A percentile compares a stretch with the other conserved stretches of the same genome.
These are phyloP conservation scores for Empis stercorea DNA, from an alignment of 2,888 invertebrate genomes.

Conservation along the genomic window DNA sequence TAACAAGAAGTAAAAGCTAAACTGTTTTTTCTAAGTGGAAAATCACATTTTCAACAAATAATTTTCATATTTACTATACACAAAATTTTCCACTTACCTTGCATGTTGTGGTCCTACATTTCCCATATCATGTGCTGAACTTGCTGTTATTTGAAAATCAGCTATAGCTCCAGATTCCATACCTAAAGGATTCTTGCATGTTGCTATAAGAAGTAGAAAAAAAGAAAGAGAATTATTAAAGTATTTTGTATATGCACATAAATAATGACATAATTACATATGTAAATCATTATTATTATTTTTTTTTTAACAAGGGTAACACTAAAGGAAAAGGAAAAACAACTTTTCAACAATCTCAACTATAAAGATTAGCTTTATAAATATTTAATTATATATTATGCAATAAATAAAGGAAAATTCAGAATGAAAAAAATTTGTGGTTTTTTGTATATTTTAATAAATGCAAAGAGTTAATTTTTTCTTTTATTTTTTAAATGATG, in stretches of 20 bases:
- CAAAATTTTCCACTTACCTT: slow-evolving; percentile 45
- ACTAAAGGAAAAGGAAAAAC: background rate
- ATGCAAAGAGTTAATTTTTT: too few species aligned
- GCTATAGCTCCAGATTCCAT: slow-evolving; percentile 70
- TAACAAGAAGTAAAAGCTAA: too few species aligned
- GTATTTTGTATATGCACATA: background rate
- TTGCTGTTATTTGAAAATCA: slow-evolving; percentile 66
- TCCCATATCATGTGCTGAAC: slow-evolving; percentile 66
- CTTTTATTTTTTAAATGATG: too few species aligned
- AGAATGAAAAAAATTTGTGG: too few species aligned
- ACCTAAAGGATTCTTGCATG: slow-evolving; percentile 58
- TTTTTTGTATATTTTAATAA: too few species aligned
- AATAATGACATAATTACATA: background rate
- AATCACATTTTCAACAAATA: background rate
- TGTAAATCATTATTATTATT: background rate
- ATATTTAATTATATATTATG: too few species aligned
- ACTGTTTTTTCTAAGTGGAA: too few species aligned
- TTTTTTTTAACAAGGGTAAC: background rate
- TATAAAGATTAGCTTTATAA: too few species aligned
- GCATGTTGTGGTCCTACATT: slow-evolving; percentile 73
- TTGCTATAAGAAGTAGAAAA: slow-evolving; percentile 91
- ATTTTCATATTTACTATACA: background rate
- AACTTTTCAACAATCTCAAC: background rate
- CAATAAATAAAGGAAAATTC: too few species aligned
- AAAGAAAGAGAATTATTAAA: slow-evolving; percentile 42